Evolutionary conservation across 2,888 invertebrate genomes (phyloP).

Genomic region (Sycophila texana): DNA sequence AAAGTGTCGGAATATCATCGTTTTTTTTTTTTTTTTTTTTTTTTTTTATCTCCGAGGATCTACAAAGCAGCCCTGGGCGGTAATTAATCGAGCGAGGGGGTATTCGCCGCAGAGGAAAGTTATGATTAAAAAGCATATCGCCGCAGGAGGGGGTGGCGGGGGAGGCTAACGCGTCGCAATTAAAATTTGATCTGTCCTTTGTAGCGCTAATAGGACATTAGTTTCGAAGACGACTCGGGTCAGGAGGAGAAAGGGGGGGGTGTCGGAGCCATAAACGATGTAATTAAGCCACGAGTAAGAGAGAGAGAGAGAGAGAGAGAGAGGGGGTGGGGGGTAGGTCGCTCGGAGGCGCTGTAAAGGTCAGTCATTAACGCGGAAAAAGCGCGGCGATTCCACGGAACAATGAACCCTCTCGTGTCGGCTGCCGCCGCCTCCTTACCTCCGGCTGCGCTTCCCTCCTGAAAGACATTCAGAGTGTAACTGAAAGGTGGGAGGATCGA

Average conservation of each 20-base stretch:
- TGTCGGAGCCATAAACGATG: conserved; percentile 66
- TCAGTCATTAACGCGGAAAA: conserved; percentile 67
- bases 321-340: not conserved
- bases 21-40: conserved; percentile 33
- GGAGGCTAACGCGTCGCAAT: conserved; percentile 60
- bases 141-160: not conserved
- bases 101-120: not conserved
- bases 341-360: conserved; percentile 25
- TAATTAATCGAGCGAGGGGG: conserved; percentile 42
- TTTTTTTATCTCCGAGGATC: not conserved
- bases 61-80: not conserved
- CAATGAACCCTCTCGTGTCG: conserved; percentile 63
- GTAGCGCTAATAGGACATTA: conserved; percentile 69
- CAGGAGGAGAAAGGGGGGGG: conserved; percentile 62
- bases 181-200: conserved; percentile 69
- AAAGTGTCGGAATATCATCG: conserved; percentile 52
- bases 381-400: conserved; percentile 62
- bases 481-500: conserved; percentile 55
- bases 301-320: not conserved
- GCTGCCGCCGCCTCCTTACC: conserved; percentile 9
- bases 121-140: conserved; percentile 51
- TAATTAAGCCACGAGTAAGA: conserved; percentile 62
- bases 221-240: conserved; percentile 42
- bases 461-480: conserved; percentile 57
- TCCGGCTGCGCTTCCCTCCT: conserved; percentile 29